Evolutionary conservation across 2,888 invertebrate genomes (phyloP).

Genomic region (Ischnura elegans): DNA sequence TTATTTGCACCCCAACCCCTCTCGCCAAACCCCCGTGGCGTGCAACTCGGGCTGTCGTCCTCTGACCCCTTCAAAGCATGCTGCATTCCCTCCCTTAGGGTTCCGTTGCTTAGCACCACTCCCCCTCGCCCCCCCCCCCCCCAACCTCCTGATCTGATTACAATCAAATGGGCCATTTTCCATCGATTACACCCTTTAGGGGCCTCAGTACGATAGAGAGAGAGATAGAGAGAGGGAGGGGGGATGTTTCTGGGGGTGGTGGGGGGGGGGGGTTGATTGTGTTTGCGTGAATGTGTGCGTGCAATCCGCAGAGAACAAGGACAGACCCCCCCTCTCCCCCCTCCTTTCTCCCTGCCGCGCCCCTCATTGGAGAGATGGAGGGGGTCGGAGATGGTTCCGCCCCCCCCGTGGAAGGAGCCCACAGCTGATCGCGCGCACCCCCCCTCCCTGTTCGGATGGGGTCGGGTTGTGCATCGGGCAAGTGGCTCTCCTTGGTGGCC

Average conservation of each 20-base stretch:
- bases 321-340: too few relatives aligned
- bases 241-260: neutral
- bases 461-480: neutral
- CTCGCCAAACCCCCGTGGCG: neutral
- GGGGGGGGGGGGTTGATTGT: neutral
- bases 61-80: neutral
- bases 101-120: neutral
- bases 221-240: too few relatives aligned
- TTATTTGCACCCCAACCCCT: conserved; percentile 20
- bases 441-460: too few relatives aligned
- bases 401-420: too few relatives aligned
- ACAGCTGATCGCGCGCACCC: too few relatives aligned
- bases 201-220: too few relatives aligned
- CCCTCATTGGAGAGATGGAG: too few relatives aligned
- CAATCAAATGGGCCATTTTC: conserved; percentile 67
- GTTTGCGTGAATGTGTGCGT: conserved; percentile 16
- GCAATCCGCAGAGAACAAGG: neutral
- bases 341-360: too few relatives aligned
- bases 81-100: neutral
- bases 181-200: conserved; percentile 61
- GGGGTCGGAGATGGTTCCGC: too few relatives aligned
- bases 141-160: conserved; percentile 58
- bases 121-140: conserved; percentile 11
- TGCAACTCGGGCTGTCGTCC: neutral
- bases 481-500: neutral